Percentiles rank a stretch among this genome's conserved stretches.
Evolutionary conservation across 92 coral and sea anemone species (phyloP).

Genomic region (Epizoanthus illoricatus): DNA sequence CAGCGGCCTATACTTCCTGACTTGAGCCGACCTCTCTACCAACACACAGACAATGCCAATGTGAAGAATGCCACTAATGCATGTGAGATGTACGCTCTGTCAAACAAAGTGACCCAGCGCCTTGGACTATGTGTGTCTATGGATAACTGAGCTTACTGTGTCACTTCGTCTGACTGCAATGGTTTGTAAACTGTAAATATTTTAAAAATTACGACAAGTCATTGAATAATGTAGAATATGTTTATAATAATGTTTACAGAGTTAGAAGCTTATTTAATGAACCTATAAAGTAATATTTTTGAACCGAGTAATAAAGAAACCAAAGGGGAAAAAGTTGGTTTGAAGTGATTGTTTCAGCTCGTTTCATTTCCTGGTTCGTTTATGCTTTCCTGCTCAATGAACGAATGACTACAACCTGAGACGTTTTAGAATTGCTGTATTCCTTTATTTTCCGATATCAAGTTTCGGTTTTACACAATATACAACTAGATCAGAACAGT

Average conservation of each 20-base stretch:
- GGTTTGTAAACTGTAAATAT: background rate
- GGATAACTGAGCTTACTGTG: background rate
- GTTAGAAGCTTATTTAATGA: constrained; percentile 19
- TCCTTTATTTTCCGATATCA: no score
- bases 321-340: no score
- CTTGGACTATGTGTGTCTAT: background rate
- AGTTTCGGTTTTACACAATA: no score
- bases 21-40: background rate
- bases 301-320: no score
- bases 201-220: background rate
- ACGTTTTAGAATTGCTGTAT: no score
- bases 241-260: constrained; percentile 2
- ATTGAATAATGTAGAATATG: background rate
- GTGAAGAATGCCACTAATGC: background rate
- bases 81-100: background rate
- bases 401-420: no score
- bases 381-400: no score
- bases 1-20: background rate
- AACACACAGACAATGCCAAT: background rate
- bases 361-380: no score
- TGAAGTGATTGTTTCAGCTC: no score
- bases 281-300: background rate
- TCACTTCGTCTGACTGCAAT: background rate
- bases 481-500: no score
- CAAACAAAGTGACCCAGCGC: background rate